phyloP scores from a whole-genome alignment of 2,888 invertebrate species.

The Erannis defoliaria region DNA sequence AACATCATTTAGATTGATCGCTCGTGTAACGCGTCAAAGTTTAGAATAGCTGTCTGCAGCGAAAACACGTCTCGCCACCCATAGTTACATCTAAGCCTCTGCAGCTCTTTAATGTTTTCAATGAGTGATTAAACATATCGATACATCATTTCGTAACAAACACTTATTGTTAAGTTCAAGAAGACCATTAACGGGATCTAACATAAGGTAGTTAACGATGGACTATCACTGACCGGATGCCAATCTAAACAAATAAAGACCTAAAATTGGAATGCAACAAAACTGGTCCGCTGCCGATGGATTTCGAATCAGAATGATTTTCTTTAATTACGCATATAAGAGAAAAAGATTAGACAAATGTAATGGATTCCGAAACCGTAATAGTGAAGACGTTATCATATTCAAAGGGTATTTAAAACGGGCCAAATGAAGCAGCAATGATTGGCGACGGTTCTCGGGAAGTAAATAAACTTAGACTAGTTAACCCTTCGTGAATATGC shows the following conservation, averaged over 20 bases:
- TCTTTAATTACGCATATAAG: constrained; percentile 41
- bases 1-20: constrained; percentile 76
- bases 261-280: constrained; percentile 38
- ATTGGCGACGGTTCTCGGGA: constrained; percentile 27
- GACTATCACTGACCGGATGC: constrained; percentile 42
- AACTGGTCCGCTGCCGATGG: constrained; percentile 38
- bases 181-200: constrained; percentile 55
- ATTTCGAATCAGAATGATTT: constrained; percentile 32
- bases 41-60: constrained; percentile 44
- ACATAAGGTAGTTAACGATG: constrained; percentile 45
- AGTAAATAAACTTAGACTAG: constrained; percentile 48
- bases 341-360: constrained; percentile 28
- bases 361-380: constrained; percentile 27
- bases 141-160: constrained; percentile 72
- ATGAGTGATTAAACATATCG: constrained; percentile 69
- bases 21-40: constrained; percentile 71
- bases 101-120: constrained; percentile 62
- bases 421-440: constrained; percentile 18
- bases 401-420: constrained; percentile 25
- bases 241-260: constrained; percentile 41
- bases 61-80: constrained; percentile 61
- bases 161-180: constrained; percentile 60
- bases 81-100: constrained; percentile 53
- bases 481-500: constrained; percentile 66
- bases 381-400: constrained; percentile 31